Evolutionary conservation across 2,113 vertebrate species (phyloP).

Genomic region (Marmota monax): DNA sequence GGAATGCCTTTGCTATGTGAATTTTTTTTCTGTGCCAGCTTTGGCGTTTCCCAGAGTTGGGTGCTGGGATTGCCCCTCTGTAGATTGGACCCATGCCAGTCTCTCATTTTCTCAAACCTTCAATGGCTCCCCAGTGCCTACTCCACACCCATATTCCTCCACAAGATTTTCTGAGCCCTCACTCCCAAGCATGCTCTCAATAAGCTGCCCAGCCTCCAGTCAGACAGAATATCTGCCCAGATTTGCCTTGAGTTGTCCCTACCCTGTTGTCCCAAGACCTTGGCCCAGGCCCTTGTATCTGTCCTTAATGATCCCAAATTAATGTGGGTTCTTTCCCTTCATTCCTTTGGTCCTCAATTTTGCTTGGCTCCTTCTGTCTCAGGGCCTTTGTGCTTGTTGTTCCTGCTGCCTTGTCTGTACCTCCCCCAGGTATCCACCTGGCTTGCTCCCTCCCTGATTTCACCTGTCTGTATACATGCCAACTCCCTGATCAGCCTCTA

Average conservation of each 20-base stretch:
- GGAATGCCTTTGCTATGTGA: not conserved
- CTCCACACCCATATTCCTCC: not conserved
- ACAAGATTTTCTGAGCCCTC: not conserved
- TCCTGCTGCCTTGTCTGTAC: rapidly evolving
- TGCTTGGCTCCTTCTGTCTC: not conserved
- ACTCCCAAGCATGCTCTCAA: not conserved
- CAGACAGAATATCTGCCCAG: not conserved
- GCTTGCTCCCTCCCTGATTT: not conserved
- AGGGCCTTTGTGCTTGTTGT: not conserved
- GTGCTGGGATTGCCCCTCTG: not conserved
- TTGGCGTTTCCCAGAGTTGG: not conserved
- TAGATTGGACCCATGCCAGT: not conserved
- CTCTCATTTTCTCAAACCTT: not conserved
- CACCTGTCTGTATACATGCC: not conserved
- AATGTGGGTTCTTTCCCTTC: not conserved
- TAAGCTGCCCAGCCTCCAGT: not conserved
- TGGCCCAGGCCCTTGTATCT: rapidly evolving
- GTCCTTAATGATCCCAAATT: not conserved
- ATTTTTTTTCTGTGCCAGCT: not conserved
- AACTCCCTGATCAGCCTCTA: not conserved
- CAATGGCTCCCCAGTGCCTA: not conserved
- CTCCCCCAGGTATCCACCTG: not conserved
- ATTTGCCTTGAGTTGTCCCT: not conserved
- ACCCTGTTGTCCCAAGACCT: not conserved
- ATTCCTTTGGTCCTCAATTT: not conserved